A percentile compares a stretch with the other conserved stretches of the same genome.
These are phyloP conservation scores for Felis chaus DNA, from an alignment of 2,113 vertebrate genomes.

Conservation along the genomic window DNA sequence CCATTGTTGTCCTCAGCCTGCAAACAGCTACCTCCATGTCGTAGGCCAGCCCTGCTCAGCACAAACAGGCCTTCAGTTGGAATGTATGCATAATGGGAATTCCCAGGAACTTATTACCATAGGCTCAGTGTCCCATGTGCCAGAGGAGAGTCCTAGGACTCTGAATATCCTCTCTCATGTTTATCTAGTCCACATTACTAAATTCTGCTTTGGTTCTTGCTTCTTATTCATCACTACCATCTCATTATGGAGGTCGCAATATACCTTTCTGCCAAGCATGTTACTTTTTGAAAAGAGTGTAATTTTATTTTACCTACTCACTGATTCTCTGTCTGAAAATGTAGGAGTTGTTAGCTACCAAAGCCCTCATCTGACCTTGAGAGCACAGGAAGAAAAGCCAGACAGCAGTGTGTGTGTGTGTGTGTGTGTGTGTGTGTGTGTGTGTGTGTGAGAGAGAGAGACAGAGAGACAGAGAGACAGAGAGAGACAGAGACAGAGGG, in stretches of 20 bases:
- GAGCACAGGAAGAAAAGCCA: neutral
- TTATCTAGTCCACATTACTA: neutral
- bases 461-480: neutral
- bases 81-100: neutral
- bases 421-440: neutral
- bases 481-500: neutral
- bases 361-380: neutral
- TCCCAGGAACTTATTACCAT: neutral
- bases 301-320: slow-evolving; percentile 33
- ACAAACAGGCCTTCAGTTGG: neutral
- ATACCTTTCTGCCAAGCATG: neutral
- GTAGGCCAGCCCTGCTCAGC: neutral
- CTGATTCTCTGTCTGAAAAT: slow-evolving; percentile 42
- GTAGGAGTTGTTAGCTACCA: neutral
- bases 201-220: neutral
- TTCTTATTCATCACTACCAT: neutral
- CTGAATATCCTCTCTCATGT: neutral
- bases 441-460: neutral
- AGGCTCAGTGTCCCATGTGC: neutral
- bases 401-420: neutral
- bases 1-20: neutral
- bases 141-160: neutral
- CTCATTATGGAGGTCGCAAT: neutral
- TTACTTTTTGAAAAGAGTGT: neutral
- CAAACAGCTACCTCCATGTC: neutral